A percentile compares a stretch with the other conserved stretches of the same genome.
These are phyloP conservation scores for Euschistus heros DNA, from an alignment of 1,140 invertebrate genomes.

Conservation along the genomic window DNA sequence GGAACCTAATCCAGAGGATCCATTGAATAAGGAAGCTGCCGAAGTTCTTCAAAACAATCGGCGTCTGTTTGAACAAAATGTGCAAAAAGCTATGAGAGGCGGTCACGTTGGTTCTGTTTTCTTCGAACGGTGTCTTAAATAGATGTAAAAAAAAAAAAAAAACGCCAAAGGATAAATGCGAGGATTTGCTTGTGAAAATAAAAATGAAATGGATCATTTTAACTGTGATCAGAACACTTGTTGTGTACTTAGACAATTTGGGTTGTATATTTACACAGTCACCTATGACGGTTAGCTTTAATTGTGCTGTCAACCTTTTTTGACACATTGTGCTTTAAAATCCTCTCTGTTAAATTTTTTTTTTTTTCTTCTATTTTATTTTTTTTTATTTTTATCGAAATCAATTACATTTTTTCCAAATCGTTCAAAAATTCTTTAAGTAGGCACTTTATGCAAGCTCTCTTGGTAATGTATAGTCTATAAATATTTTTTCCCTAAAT, in stretches of 20 bases:
- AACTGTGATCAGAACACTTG: not conserved
- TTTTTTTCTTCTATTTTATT: too few relatives aligned
- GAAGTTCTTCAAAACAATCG: conserved; percentile 91
- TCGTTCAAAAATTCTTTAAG: too few relatives aligned
- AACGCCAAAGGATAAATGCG: not conserved
- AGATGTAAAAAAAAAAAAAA: conserved; percentile 35
- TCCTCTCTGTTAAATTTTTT: too few relatives aligned
- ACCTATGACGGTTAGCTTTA: conserved; percentile 6
- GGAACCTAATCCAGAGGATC: conserved; percentile 98
- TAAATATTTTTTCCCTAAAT: too few relatives aligned
- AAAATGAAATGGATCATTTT: conserved; percentile 7
- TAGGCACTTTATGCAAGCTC: too few relatives aligned
- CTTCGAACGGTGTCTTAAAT: conserved; percentile 94
- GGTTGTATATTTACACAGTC: conserved; percentile 2
- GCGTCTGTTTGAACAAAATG: conserved; percentile 91
- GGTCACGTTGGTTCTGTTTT: conserved; percentile 86
- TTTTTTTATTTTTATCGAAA: too few relatives aligned
- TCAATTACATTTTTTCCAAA: too few relatives aligned
- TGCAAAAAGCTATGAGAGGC: conserved; percentile 89
- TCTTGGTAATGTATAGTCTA: too few relatives aligned
- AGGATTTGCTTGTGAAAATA: conserved; percentile 8
- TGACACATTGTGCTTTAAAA: conserved; percentile 1
- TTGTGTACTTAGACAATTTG: conserved; percentile 12
- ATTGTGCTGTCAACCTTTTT: not conserved
- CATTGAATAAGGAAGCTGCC: conserved; percentile 97